These are phyloP conservation scores for Vireo griseus DNA, from an alignment of 2,797 vertebrate genomes.

Conservation along the genomic window DNA sequence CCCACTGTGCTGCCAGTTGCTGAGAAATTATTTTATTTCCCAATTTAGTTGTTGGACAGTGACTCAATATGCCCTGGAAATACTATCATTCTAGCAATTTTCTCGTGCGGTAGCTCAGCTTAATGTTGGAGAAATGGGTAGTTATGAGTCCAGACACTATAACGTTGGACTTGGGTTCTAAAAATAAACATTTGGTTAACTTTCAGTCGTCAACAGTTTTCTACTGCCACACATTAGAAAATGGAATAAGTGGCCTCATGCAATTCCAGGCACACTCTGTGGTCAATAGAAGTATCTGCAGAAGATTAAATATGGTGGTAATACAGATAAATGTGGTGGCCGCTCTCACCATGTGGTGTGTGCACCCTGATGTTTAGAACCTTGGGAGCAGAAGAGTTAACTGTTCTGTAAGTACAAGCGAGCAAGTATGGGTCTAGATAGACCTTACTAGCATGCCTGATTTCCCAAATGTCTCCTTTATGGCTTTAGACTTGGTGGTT, in stretches of 20 bases:
- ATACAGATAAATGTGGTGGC: neutral
- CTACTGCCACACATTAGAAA: slow-evolving; percentile 42
- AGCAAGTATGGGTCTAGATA: neutral
- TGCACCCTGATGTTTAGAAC: neutral
- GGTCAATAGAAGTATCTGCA: neutral
- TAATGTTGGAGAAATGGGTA: slow-evolving; percentile 70
- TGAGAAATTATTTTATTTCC: slow-evolving; percentile 70
- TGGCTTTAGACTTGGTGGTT: neutral
- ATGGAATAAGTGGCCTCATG: slow-evolving; percentile 29
- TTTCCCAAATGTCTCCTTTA: slow-evolving; percentile 2
- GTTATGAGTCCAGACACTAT: slow-evolving; percentile 62
- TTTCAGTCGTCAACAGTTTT: slow-evolving; percentile 66
- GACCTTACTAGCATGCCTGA: neutral
- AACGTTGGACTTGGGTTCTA: slow-evolving; percentile 58
- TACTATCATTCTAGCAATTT: slow-evolving; percentile 70
- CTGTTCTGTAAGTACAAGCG: neutral
- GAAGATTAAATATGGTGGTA: neutral
- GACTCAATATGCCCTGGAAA: slow-evolving; percentile 77
- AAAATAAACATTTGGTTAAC: slow-evolving; percentile 75
- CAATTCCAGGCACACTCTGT: neutral
- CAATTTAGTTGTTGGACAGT: slow-evolving; percentile 71
- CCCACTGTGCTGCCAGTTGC: slow-evolving; percentile 39
- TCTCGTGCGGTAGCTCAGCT: slow-evolving; percentile 65
- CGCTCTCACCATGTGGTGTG: accelerated
- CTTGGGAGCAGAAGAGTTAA: neutral